These are phyloP conservation scores for Hyposmocoma kahamanoa DNA, from an alignment of 1,140 invertebrate genomes.

Conservation along the genomic window DNA sequence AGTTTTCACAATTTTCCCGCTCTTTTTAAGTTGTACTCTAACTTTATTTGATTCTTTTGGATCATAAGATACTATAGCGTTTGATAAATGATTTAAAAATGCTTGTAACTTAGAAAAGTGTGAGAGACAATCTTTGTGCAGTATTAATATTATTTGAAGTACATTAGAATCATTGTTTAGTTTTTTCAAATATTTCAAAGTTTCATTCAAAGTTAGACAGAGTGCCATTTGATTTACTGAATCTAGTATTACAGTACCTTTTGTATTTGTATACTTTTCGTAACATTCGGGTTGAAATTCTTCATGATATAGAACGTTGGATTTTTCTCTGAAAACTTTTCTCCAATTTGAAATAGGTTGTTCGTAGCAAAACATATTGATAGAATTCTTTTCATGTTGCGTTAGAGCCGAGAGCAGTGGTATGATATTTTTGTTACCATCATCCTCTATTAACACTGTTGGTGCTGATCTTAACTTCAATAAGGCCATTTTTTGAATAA, in stretches of 20 bases:
- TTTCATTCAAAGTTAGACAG: conserved; percentile 42
- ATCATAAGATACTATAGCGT: conserved; percentile 58
- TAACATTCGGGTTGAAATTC: conserved; percentile 24
- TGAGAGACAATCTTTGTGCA: conserved; percentile 70
- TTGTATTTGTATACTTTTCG: conserved; percentile 17
- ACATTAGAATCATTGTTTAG: conserved; percentile 33
- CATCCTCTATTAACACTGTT: conserved; percentile 51
- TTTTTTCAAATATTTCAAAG: conserved; percentile 32
- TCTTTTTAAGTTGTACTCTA: conserved; percentile 58
- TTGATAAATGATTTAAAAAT: conserved; percentile 67
- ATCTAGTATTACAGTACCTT: conserved; percentile 51
- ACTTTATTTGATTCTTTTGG: conserved; percentile 31
- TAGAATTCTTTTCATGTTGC: conserved; percentile 23
- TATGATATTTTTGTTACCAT: conserved; percentile 42
- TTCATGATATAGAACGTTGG: conserved; percentile 26
- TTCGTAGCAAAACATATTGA: conserved; percentile 54
- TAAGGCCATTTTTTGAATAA: conserved; percentile 45
- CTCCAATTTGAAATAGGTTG: conserved; percentile 49
- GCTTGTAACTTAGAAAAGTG: conserved; percentile 48
- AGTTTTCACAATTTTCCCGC: conserved; percentile 65
- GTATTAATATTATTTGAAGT: conserved; percentile 61
- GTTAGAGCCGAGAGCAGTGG: conserved; percentile 41
- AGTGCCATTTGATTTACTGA: conserved; percentile 64
- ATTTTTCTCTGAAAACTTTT: conserved; percentile 34
- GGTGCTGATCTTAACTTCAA: conserved; percentile 44